These are phyloP conservation scores for Pristionchus fissidentatus DNA, from an alignment of 2,888 invertebrate genomes.

Conservation along the genomic window DNA sequence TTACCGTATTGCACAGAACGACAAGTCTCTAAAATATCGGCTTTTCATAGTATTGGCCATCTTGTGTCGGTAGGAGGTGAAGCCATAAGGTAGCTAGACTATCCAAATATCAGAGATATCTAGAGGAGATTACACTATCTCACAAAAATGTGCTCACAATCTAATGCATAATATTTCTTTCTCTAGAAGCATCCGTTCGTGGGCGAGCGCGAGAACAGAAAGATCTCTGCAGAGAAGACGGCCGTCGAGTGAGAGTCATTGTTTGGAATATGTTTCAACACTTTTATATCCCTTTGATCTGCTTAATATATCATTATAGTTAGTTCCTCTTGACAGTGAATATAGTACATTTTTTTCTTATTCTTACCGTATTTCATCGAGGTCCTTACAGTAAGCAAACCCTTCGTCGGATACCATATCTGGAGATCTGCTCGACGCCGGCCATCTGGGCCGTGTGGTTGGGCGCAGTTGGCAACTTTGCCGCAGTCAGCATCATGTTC, in stretches of 20 bases:
- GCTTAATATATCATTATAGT: not conserved
- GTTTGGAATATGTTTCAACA: not conserved
- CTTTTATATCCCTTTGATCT: not conserved
- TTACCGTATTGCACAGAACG: no score
- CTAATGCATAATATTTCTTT: not conserved
- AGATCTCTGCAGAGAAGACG: constrained; percentile 66
- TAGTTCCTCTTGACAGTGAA: not conserved
- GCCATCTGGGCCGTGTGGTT: constrained; percentile 71
- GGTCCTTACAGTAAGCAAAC: constrained; percentile 54
- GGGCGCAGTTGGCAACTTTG: constrained; percentile 68
- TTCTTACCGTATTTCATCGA: not conserved
- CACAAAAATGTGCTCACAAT: not conserved
- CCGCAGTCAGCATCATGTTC: constrained; percentile 67
- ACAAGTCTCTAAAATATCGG: no score
- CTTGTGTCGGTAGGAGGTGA: no score
- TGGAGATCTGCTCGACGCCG: constrained; percentile 60
- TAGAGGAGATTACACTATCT: not conserved
- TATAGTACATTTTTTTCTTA: no score
- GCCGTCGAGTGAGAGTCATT: constrained; percentile 45
- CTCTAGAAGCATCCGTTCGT: constrained; percentile 64
- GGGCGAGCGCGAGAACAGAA: constrained; percentile 63
- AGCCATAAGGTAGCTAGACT: no score
- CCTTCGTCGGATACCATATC: constrained; percentile 59
- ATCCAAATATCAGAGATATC: no score
- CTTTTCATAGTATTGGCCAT: no score